Evolutionary conservation across 2,113 vertebrate species (phyloP), one percentile per base, ranked within the genome.

Genomic region (Neotoma lepida): DNA sequence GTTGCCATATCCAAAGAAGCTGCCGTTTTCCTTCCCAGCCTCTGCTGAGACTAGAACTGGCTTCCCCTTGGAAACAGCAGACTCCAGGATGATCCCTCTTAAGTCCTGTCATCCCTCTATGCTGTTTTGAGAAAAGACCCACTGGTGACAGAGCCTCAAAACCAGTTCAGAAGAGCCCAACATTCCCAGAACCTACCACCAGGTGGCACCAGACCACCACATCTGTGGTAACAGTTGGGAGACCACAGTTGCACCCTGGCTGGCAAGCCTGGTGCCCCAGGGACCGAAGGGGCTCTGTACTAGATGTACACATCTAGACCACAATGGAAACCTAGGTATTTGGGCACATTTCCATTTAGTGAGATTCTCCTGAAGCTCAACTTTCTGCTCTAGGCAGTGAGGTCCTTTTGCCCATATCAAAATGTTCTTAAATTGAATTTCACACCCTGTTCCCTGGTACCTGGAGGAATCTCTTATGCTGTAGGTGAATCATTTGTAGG

Each of bases 161-260:
- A 14, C 39, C 51, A 0, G 26, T 54, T 77, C 76, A 12, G 4
- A 22, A 41, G 78, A 61, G 56, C 68, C 64, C 24, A 76, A 39
- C 80, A 56, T 70, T 87, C 54, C 74, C 20, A 1, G 24, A 2
- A 20, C 0, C 0, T 20, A 63, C 85, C 97, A 24, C 97, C 96
- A 96, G 96, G 93, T 95, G 97, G 96, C 94, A 94, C 86, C 74
- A 24, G n/a, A 89, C 61, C 86, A 46, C 76, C 56, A 41, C 90
- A 9, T n/a, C 90, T 49, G 33, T 28, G 30, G 56, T 51, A 28
- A 9, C 41, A 8, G 18, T 22, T 44, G 22, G 26, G 13, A n/a
- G 46, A 7, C 35, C 71, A 35, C 35, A 13, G 39, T 33, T 63
- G 74, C 24, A 30, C 22, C 73, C 26, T 14, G 24, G 51, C 5